Conservation (phyloP, 2,888 invertebrate species). For the Hirtodrosophila cameraria region DNA sequence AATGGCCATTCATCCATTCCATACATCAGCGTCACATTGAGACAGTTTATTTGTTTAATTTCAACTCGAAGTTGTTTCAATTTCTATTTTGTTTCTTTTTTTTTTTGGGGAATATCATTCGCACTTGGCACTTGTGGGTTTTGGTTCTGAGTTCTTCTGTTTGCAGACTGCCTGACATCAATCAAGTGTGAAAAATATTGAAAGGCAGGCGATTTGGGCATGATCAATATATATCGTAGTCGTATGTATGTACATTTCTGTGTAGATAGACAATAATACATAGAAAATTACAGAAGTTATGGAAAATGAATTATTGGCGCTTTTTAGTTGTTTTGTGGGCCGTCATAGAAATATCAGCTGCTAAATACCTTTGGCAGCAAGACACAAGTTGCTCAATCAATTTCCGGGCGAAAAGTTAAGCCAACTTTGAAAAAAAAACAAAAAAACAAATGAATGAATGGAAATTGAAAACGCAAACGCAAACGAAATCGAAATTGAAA, state of each 20-base stretch:
- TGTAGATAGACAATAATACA: constrained; percentile 7
- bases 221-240: neutral
- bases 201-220: constrained; percentile 25
- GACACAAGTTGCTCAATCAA: constrained; percentile 76
- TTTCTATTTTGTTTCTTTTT: constrained; percentile 10
- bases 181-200: constrained; percentile 55
- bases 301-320: constrained; percentile 56
- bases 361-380: constrained; percentile 51
- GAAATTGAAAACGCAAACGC: constrained; percentile 23
- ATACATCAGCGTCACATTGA: constrained; percentile 64
- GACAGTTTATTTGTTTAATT: constrained; percentile 76
- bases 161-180: constrained; percentile 49
- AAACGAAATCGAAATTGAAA: constrained; percentile 20
- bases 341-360: constrained; percentile 41
- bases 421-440: constrained; percentile 10
- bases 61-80: constrained; percentile 29
- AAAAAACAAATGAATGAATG: constrained; percentile 16
- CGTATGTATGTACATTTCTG: no score
- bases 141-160: constrained; percentile 9
- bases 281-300: constrained; percentile 17
- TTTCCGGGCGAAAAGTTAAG: constrained; percentile 74
- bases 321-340: constrained; percentile 16
- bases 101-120: constrained; percentile 31
- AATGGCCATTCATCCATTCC: constrained; percentile 50
- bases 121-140: constrained; percentile 42